Conservation (phyloP, 2,888 invertebrate species). For the Drosophila anomelani region DNA sequence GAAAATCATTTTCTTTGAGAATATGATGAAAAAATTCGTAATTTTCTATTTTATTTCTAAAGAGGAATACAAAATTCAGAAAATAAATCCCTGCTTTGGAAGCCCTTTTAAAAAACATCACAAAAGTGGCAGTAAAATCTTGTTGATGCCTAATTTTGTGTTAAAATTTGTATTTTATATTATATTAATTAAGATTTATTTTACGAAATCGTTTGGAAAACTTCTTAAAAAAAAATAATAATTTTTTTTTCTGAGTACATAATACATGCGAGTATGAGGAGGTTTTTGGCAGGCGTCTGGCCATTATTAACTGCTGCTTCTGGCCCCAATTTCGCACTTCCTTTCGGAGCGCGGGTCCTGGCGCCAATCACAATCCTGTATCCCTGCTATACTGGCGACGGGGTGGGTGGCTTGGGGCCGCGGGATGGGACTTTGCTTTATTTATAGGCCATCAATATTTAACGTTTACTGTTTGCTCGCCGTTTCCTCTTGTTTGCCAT, state of each 20-base stretch:
- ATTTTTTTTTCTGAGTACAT: not conserved
- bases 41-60: not conserved
- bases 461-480: constrained; percentile 63
- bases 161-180: not conserved
- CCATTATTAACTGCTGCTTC: constrained; percentile 65
- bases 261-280: constrained; percentile 12
- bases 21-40: not conserved
- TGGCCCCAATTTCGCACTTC: constrained; percentile 17
- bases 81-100: not conserved
- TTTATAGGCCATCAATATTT: constrained; percentile 72
- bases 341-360: constrained; percentile 8
- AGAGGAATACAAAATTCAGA: not conserved
- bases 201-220: not conserved
- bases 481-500: constrained; percentile 44
- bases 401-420: not conserved
- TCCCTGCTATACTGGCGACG: not conserved
- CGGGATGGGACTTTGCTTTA: constrained; percentile 49
- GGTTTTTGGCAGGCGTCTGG: constrained; percentile 43
- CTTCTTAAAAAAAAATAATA: too few species aligned
- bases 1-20: not conserved
- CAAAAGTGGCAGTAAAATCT: not conserved
- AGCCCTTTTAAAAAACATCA: not conserved
- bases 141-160: not conserved
- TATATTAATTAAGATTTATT: too few species aligned
- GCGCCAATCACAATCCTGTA: constrained; percentile 18